A percentile compares a stretch with the other conserved stretches of the same genome.
Evolutionary conservation across 1,140 invertebrate genomes (phyloP).

Genomic region (Trinorchestia longiramus): DNA sequence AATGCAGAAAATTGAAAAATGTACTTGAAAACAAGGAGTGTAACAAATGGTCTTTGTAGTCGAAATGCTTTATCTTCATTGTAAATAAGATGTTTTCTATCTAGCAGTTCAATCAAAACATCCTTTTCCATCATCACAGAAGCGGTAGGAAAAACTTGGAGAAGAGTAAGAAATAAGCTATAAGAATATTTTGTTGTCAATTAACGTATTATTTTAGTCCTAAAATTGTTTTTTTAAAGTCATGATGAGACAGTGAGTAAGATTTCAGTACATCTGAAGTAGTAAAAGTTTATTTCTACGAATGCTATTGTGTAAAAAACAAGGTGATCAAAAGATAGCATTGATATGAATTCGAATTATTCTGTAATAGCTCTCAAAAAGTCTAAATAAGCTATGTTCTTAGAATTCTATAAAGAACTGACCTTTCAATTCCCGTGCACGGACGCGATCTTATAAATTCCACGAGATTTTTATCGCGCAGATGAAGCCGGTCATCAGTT

Average conservation of each 20-base stretch:
- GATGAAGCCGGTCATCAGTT: conserved; percentile 27
- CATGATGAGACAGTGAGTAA: background rate
- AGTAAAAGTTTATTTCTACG: background rate
- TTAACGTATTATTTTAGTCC: background rate
- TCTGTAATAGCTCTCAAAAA: background rate
- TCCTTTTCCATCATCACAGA: background rate
- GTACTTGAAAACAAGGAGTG: too few relatives aligned
- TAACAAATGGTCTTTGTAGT: too few relatives aligned
- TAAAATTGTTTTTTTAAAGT: background rate
- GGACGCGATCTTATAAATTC: background rate
- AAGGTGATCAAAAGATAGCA: background rate
- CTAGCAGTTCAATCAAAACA: background rate
- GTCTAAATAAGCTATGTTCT: background rate
- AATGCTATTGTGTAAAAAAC: background rate
- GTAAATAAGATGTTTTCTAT: background rate
- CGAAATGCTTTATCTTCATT: too few relatives aligned
- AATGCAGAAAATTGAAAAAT: too few relatives aligned
- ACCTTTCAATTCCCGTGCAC: background rate
- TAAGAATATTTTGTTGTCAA: background rate
- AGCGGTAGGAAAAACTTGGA: background rate
- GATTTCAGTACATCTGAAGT: background rate
- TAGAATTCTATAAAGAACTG: background rate
- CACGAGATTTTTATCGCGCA: background rate
- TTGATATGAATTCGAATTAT: background rate
- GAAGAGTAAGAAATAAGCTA: background rate